phyloP scores from a whole-genome alignment of 2,888 invertebrate genomes.

The Habroteleia sp. region DNA sequence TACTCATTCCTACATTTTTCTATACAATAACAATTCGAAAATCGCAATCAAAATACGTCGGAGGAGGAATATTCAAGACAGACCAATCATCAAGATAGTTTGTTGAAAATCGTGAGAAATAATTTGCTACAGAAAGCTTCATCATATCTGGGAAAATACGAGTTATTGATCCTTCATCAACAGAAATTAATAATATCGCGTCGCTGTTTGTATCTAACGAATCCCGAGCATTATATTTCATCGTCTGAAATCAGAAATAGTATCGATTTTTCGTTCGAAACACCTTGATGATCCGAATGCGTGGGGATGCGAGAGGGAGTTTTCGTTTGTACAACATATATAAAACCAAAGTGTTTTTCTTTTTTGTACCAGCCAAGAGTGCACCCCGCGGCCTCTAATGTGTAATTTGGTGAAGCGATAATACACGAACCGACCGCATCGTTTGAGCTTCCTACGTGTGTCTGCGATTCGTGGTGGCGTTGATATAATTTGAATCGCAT shows the following conservation, averaged over 20 bases:
- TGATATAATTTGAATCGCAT: conserved; percentile 22
- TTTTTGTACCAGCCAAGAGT: conserved; percentile 53
- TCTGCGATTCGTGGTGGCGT: conserved; percentile 48
- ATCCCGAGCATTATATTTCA: conserved; percentile 33
- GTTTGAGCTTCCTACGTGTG: conserved; percentile 57
- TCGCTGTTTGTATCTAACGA: conserved; percentile 5
- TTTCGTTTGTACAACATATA: conserved; percentile 15
- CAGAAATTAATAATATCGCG: conserved; percentile 22
- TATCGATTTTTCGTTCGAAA: conserved; percentile 53
- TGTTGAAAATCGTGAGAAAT: no score
- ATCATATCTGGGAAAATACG: conserved; percentile 6
- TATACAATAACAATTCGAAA: no score
- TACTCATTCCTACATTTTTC: no score
- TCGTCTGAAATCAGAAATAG: conserved; percentile 27
- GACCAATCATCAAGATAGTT: no score
- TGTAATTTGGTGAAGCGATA: conserved; percentile 63
- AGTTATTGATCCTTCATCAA: conserved; percentile 18
- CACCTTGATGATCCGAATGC: conserved; percentile 47
- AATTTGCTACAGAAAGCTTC: no score
- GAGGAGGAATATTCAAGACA: no score
- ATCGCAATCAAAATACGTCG: no score
- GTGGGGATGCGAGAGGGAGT: conserved; percentile 27
- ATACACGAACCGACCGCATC: conserved; percentile 62
- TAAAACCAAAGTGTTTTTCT: conserved; percentile 47
- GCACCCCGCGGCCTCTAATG: conserved; percentile 64